Percentiles rank a stretch among this genome's conserved stretches.
Conservation (phyloP, 2,888 invertebrate species). For the Isoperla grammatica region DNA sequence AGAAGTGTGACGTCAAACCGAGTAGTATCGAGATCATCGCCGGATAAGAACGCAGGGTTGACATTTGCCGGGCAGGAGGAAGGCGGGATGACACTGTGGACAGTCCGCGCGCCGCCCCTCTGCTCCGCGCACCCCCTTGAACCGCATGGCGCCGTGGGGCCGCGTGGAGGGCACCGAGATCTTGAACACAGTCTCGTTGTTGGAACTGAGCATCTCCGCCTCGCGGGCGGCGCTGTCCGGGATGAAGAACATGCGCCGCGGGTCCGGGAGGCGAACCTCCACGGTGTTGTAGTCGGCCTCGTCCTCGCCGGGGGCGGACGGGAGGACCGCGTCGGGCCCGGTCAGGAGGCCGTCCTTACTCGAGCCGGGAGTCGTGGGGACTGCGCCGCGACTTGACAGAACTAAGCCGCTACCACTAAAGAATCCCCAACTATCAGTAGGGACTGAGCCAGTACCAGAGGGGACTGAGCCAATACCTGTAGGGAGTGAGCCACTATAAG, state of each 20-base stretch:
- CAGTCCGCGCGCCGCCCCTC: constrained; percentile 14
- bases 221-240: constrained; percentile 47
- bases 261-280: constrained; percentile 45
- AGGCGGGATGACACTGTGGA: constrained; percentile 55
- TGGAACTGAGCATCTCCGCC: constrained; percentile 9
- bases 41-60: constrained; percentile 56
- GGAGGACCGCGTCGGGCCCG: constrained; percentile 14
- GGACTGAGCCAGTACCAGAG: no score
- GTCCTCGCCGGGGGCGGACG: constrained; percentile 1
- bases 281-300: constrained; percentile 26
- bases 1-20: no score
- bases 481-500: no score
- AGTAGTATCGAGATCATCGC: constrained; percentile 17
- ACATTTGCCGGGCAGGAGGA: constrained; percentile 56
- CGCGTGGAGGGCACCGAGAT: constrained; percentile 10
- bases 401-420: no score
- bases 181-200: constrained; percentile 21
- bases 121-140: neutral
- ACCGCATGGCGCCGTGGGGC: constrained; percentile 19
- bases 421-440: no score
- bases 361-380: neutral
- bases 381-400: constrained; percentile 21
- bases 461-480: no score
- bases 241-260: constrained; percentile 55
- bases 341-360: no score